These are phyloP conservation scores for Melinopterus prodromus DNA, from an alignment of 2,888 invertebrate genomes.

Conservation along the genomic window DNA sequence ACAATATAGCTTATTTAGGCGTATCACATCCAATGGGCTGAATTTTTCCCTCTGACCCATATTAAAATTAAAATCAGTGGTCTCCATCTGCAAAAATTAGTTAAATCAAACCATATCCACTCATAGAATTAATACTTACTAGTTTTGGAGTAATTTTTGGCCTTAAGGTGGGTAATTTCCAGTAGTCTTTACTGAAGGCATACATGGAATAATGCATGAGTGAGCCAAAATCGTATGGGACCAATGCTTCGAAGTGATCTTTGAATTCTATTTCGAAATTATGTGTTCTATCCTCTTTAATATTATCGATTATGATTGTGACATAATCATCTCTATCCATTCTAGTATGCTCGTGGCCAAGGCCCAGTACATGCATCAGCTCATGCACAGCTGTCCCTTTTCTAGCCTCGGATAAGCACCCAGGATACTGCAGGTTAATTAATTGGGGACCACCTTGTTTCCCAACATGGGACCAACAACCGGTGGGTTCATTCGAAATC, in stretches of 20 bases:
- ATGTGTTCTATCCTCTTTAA: slow-evolving; percentile 62
- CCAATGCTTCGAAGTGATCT: slow-evolving; percentile 68
- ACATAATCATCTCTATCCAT: no score
- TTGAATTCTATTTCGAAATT: slow-evolving; percentile 76
- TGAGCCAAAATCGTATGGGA: slow-evolving; percentile 80
- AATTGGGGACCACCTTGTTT: slow-evolving; percentile 72
- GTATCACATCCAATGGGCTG: slow-evolving; percentile 11
- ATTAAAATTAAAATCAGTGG: slow-evolving; percentile 8
- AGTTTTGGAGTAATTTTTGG: slow-evolving; percentile 6
- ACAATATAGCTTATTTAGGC: slow-evolving; percentile 7
- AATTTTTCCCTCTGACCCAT: slow-evolving; percentile 12
- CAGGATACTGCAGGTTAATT: slow-evolving; percentile 78
- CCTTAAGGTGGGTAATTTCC: slow-evolving; percentile 68
- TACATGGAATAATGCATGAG: slow-evolving; percentile 85
- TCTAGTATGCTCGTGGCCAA: no score
- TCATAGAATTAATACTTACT: slow-evolving; percentile 12
- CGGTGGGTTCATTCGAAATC: slow-evolving; percentile 73
- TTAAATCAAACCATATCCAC: not conserved
- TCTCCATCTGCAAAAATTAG: slow-evolving; percentile 41
- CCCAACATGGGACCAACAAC: slow-evolving; percentile 86
- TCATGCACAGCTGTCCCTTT: no score
- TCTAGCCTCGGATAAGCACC: slow-evolving; percentile 69
- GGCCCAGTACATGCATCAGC: no score
- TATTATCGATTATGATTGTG: no score
- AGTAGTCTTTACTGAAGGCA: slow-evolving; percentile 77